phyloP scores from a whole-genome alignment of 2,888 invertebrate genomes.

The Archaeoteleia sp. region DNA sequence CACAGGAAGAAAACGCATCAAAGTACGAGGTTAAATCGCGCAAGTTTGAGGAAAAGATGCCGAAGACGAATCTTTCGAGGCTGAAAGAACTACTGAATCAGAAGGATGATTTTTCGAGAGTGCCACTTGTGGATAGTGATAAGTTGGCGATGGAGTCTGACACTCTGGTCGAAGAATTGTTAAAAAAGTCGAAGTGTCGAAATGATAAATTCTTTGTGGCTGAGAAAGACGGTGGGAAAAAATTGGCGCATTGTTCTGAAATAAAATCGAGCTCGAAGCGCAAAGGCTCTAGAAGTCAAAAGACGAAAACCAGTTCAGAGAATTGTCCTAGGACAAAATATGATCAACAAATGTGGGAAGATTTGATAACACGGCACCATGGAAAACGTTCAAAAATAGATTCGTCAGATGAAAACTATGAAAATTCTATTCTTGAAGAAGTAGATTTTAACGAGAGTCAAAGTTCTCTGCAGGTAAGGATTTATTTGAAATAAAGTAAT shows the following conservation, averaged over 20 bases:
- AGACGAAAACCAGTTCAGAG: constrained; percentile 62
- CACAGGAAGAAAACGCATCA: constrained; percentile 47
- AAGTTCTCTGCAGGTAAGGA: constrained; percentile 57
- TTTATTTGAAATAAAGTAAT: neutral
- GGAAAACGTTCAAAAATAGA: constrained; percentile 67
- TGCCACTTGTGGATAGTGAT: constrained; percentile 30
- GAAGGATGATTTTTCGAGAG: constrained; percentile 50
- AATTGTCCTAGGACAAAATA: constrained; percentile 59
- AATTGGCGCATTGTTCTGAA: constrained; percentile 58
- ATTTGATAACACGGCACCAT: constrained; percentile 57
- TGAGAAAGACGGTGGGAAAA: constrained; percentile 61
- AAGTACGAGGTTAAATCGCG: constrained; percentile 67
- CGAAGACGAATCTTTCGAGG: constrained; percentile 60
- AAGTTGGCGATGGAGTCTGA: constrained; percentile 67
- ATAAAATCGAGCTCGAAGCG: constrained; percentile 65
- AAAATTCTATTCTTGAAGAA: constrained; percentile 62
- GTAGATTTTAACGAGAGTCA: constrained; percentile 66
- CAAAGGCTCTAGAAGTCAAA: constrained; percentile 65
- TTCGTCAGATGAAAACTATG: constrained; percentile 56
- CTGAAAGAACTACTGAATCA: constrained; percentile 59
- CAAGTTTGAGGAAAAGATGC: constrained; percentile 73
- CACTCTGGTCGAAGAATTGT: constrained; percentile 68
- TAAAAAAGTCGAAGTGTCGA: constrained; percentile 63
- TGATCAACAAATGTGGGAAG: constrained; percentile 59
- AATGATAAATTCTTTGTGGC: constrained; percentile 54